phyloP scores from a whole-genome alignment of 2,888 invertebrate genomes.

The Lasioglossum leucozonium region DNA sequence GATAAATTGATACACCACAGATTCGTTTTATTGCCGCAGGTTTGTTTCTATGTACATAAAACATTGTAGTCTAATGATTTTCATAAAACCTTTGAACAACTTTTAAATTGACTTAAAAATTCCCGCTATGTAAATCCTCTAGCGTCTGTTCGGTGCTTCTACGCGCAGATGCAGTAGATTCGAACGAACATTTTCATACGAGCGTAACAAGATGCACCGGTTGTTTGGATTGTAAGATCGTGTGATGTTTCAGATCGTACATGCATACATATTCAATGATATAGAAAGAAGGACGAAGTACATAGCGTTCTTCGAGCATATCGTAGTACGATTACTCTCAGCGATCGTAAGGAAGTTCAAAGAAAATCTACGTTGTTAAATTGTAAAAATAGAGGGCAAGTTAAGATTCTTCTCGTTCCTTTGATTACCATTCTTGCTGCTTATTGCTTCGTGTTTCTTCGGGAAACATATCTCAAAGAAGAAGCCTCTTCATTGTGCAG shows the following conservation, averaged over 20 bases:
- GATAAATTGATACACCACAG: not conserved
- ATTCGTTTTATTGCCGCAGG: not conserved
- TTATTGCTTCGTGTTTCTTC: slow-evolving; percentile 23
- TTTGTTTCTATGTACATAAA: not conserved
- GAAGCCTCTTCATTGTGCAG: not conserved
- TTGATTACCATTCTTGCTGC: not conserved
- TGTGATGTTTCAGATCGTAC: not conserved
- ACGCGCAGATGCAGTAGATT: not conserved
- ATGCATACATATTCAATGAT: not conserved
- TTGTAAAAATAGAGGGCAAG: not conserved
- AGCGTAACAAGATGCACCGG: not conserved
- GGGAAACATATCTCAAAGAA: slow-evolving; percentile 21
- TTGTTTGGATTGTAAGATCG: not conserved
- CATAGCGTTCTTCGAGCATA: not conserved
- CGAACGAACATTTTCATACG: not conserved
- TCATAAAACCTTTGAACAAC: not conserved
- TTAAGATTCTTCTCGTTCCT: not conserved
- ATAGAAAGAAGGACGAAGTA: not conserved
- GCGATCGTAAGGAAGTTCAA: not conserved
- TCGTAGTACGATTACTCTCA: not conserved
- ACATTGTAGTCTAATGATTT: no score
- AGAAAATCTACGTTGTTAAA: not conserved
- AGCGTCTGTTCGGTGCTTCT: not conserved
- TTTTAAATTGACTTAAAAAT: not conserved
- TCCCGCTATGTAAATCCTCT: not conserved